Evolutionary conservation across 1,140 invertebrate species (phyloP), one percentile per base, ranked within the genome.

Genomic region (Radopholus similis): DNA sequence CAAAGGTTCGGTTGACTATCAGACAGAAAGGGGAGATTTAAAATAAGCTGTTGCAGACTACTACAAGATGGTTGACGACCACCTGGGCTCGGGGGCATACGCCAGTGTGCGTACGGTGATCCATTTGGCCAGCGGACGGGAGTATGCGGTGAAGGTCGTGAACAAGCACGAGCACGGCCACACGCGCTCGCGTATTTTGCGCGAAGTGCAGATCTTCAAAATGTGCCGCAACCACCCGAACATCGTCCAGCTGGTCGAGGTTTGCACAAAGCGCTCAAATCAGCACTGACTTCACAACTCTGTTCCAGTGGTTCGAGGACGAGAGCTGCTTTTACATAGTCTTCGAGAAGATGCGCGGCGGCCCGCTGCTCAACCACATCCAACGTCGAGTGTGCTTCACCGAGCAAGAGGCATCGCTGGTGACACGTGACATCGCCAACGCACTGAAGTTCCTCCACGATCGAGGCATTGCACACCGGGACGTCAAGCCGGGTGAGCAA

Each of bases 151-250:
- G 62, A 97, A 97, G 83, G 85, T 88, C 87, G 92, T 96, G 73
- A 94, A 96, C 82, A 91, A 95, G 84, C 95, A 95, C 83, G 90
- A 92, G 73, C 91, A 91, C 54, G 90, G 90, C 57, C 91, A 95
- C 85, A 90, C 90, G 73, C 88, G 94, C 70, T 89, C 89, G 75
- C 88, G 93, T 76, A 93, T 97, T 44, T 94, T 97, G 87, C 91
- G 93, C 68, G 95, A 98, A 85, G 92, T 98, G 74, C 93, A 98
- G 85, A 96, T 93, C 72, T 97, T 97, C 87, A 91, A 95, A 85
- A 90, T 96, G 84, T 97, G 93, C 85, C 90, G 92, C 83, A 91
- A 91, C 70, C 93, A 97, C 86, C 89, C 90, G 26, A 94, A 96
- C 84, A 96, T 97, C 84, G 91, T 97, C 82, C 93, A 97, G 85